Evolutionary conservation across 2,113 vertebrate genomes (phyloP), one percentile per base, ranked within the genome.

Genomic region (Myocastor coypus): DNA sequence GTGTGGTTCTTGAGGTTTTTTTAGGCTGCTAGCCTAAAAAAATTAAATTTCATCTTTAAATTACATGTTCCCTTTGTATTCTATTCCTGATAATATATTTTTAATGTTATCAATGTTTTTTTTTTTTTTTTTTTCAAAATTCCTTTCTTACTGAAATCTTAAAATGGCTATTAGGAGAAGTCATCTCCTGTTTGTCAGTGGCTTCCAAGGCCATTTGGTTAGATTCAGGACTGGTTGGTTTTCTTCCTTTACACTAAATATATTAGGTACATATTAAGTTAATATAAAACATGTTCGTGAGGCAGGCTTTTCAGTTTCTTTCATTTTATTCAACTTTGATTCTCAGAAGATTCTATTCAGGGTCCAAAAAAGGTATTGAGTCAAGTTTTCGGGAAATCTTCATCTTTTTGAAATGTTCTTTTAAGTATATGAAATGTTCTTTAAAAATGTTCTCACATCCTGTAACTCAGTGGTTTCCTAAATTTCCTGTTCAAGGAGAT

Each of bases 211-310:
- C n/a, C 61, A 52, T 26, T 64, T 32, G 17, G 7, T 78, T 89
- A 11, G 3, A 1, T 96, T 87, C 40, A 83, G 89, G 82, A 71
- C n/a, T 80, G 64, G 7, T 52, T 83, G 46, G 34, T 92, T 83
- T 93, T 95, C 89, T 93, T 42, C 92, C 26, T 68, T 68, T 57
- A 64, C 57, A 87, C 93, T 64, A 32, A 95, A 94, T 64, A 20
- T 88, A 20, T 88, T 88, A 69, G 69, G 34, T 82, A 46, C 16
- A 75, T 61, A 78, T 55, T 16, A 94, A 94, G 34, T 73, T 73
- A 75, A 88, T 68, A 64, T 64, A 83, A 83, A 91, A 24, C 26
- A 34, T 46, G 50, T 80, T 94, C 92, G 20, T n/a, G 46, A 8
- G 50, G 66, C 50, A 78, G 64, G 87, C 26, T 85, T 96, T 71